Base-by-base conservation (phyloP, 2,888 invertebrate genomes). In the Mesochorus sp. region DNA sequence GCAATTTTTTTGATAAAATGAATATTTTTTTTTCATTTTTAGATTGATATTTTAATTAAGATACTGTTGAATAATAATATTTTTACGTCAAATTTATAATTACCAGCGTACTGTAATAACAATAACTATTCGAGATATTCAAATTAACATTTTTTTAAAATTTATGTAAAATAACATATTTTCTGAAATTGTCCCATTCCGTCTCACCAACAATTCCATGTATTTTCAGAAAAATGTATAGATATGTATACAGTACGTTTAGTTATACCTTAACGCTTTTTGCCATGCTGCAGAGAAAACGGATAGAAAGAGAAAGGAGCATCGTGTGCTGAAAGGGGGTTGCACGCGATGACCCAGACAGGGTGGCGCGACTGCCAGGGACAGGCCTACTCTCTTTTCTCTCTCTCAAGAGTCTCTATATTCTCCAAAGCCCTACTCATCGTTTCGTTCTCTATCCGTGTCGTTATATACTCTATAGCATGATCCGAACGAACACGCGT, bases 341-440 rank as follows among this genome's bases (percentile, higher is more conserved):
- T 80, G 83, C 88, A 88, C 87, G 88, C 87, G 87, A 88, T 88
- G 88, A 87, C 87, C 87, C 85, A 88, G 88, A 88, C 88, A 87
- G 85, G 81, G 82, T 83, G 87, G 88, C 88, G 88, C 88, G 88
- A 86, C 87, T 83, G 68, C 53, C 64, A 68, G 74, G 64, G 67
- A 59, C 62, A 67, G 42, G 57, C 64, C 59, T 68, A 72, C 42
- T 70, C 73, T 67, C 67, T 71, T 73, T 66, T 67, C 42, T 21
- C 37, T 71, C 21, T 55, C 57, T 37, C 44, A 31, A 53, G 44
- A 53, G 44, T 37, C 19, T 59, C 37, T 62, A 55, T 59, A 51
- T 42, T 55, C 37, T n/a, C 26, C 12, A 17, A 31, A 17, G 10
- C 28, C 19, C 19, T 62, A n/a, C 31, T 31, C 62, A 57, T 42